Evolutionary conservation across 2,113 vertebrate species (phyloP), one percentile per base, ranked within the genome.

Genomic region (Malurus melanocephalus): DNA sequence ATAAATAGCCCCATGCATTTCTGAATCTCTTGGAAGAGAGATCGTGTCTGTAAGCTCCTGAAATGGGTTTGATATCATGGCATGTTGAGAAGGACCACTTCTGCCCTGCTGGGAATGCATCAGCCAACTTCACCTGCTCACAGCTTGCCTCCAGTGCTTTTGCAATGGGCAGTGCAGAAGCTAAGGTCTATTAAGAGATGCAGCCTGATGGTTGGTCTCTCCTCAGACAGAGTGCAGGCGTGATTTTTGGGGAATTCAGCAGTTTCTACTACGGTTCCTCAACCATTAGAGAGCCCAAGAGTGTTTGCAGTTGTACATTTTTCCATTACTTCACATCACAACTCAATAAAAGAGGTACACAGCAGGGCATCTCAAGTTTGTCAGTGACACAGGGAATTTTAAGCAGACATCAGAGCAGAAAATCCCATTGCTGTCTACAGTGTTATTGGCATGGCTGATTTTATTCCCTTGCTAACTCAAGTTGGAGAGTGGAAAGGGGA

Each of bases 111-210:
- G 30, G 9, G 27, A 91, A 64, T 1, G 1, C 23, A 9, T 9
- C n/a, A 78, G 26, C 20, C 12, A 56, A 23, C 9, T 32, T 55
- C 26, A 13, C 10, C n/a, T 19, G 40, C 16, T 17, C 60, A 38
- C 22, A 61, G 11, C 33, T 68, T 33, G 9, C 32, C 10, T 83
- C 32, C 68, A 66, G 0, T 2, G 19, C 10, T 65, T 56, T 45
- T 85, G 27, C 32, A 52, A 30, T 0, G 6, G 27, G 19, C n/a
- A 49, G 7, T 18, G 21, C 35, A 26, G 6, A 33, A 1, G 0
- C 9, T 26, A 49, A 52, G 27, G 14, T 62, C 40, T 66, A 18
- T 10, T 26, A 51, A 51, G 40, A 52, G 33, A 55, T 40, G 8
- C 35, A 46, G 30, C 27, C 20, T 46, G 28, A 52, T 16, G 33